Evolutionary conservation across 2,888 invertebrate genomes (phyloP).

Genomic region (Micoletzkya japonica): DNA sequence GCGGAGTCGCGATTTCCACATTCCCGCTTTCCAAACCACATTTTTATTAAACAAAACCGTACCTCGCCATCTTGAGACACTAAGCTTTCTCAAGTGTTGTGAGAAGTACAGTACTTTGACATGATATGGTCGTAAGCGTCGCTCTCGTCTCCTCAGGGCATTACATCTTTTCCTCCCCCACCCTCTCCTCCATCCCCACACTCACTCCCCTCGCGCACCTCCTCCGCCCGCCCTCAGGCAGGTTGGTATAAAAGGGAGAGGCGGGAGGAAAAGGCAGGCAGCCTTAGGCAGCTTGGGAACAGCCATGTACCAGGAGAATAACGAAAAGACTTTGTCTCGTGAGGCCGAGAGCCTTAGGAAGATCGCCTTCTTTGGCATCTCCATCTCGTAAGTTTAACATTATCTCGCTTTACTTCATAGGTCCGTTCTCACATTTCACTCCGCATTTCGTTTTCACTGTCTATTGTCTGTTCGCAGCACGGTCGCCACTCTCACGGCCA

Average conservation of each 20-base stretch:
- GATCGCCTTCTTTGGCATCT: constrained; percentile 53
- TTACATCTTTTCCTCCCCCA: not conserved
- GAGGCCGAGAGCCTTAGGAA: constrained; percentile 51
- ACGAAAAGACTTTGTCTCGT: constrained; percentile 42
- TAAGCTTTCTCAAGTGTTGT: too few relatives aligned
- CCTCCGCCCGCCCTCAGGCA: not conserved
- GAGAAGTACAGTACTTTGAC: too few relatives aligned
- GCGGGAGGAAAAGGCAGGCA: not conserved
- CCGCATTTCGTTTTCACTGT: not conserved
- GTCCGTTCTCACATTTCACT: not conserved
- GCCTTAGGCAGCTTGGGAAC: not conserved
- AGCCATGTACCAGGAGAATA: constrained; percentile 26
- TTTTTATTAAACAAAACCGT: not conserved
- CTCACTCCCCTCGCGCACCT: not conserved
- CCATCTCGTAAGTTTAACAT: constrained; percentile 43
- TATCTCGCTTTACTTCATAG: not conserved
- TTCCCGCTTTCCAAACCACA: not conserved
- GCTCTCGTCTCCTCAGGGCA: too few relatives aligned
- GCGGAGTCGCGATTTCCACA: too few relatives aligned
- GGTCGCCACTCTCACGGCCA: constrained; percentile 58
- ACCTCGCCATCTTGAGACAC: too few relatives aligned
- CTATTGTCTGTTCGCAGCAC: constrained; percentile 37
- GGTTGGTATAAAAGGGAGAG: not conserved
- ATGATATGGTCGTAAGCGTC: too few relatives aligned
- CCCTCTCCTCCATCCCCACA: not conserved